Base-by-base conservation (phyloP, 92 coral and sea anemone species). In the Actinostola sp. region DNA sequence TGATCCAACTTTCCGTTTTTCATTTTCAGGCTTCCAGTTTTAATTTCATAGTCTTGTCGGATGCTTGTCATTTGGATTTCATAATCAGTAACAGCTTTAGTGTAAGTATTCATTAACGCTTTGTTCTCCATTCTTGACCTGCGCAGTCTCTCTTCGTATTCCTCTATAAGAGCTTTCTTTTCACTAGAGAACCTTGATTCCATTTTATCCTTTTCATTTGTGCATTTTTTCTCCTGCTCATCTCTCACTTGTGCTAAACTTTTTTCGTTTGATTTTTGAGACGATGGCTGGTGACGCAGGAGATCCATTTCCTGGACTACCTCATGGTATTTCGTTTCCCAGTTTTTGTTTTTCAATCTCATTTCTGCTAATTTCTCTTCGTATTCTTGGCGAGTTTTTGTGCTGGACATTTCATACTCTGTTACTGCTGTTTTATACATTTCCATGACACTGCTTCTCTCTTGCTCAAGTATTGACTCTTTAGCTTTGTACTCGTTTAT, bases 311-410 rank as follows among this genome's bases (percentile, higher is more conserved):
- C 79, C 32, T 48, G 48, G 0, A 59, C 44, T 42, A 73, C 29
- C 56, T 34, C 33, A 27, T 69, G 72, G 58, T 86, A 80, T 60
- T 75, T 86, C 72, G 51, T 86, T 44, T 86, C 82, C 83, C 78
- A 77, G 29, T 52, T 70, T 13, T 78, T 77, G 54, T 63, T 70
- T 33, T 74, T 80, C 21, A 71, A 73, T 63, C 70, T 89, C 68
- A 70, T 56, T 77, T 87, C 85, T 8, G 81, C 88, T 21, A 72
- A 41, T 49, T 77, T 63, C 1, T 66, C 56, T 39, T 82, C 88
- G 73, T 82, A 77, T 41, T 89, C 92, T 33, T 89, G 89, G 30
- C 62, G 54, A 27, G 61, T 58, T 24, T 78, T 87, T 28, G 92
- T 89, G 74, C 44, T 73, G 2, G 80, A 62, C 16, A 65, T 55